A percentile compares a stretch with the other conserved stretches of the same genome.
Conservation (phyloP, 2,113 vertebrate species). For the Recurvirostra avosetta region DNA sequence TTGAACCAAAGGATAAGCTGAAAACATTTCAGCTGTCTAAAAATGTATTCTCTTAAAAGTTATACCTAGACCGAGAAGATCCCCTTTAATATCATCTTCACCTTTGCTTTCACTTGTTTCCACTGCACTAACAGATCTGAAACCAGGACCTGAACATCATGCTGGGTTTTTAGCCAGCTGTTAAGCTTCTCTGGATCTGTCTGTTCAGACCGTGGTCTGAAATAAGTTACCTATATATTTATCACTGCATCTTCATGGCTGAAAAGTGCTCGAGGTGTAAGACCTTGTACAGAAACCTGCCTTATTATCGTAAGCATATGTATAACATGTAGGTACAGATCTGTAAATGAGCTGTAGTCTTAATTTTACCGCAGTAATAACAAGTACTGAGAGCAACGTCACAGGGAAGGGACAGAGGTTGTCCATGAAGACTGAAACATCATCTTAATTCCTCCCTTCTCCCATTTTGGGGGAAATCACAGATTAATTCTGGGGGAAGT, state of each 20-base stretch:
- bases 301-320: too few species aligned
- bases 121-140: background rate
- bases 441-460: background rate
- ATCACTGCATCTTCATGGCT: background rate
- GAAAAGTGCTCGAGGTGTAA: background rate
- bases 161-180: background rate
- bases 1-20: background rate
- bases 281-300: background rate
- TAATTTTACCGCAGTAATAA: background rate
- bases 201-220: background rate
- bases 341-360: background rate
- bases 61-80: background rate
- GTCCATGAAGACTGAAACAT: background rate
- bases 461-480: background rate
- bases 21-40: background rate
- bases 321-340: rapidly evolving
- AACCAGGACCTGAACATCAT: background rate
- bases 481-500: background rate
- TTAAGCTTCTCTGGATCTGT: background rate
- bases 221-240: background rate
- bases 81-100: background rate
- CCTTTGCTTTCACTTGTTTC: background rate
- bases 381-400: background rate
- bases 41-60: background rate
- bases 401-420: background rate